phyloP scores from a whole-genome alignment of 2,888 invertebrate species.

The Nemotelus nigrinus region DNA sequence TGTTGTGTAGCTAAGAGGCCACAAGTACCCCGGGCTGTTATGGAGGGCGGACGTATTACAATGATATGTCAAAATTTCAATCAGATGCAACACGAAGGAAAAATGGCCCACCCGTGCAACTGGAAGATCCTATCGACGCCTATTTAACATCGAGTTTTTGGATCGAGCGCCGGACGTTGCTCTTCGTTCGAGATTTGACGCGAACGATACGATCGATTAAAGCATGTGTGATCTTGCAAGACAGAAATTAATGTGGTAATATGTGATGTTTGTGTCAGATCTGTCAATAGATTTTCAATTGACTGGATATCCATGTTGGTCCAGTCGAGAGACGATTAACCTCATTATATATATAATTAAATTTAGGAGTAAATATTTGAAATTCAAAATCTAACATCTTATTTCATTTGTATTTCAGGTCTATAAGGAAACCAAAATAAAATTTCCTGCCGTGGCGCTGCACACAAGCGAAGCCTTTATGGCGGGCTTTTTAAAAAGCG shows the following conservation, averaged over 20 bases:
- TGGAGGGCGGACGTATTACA: constrained; percentile 14
- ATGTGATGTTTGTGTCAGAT: too few species aligned
- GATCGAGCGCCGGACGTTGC: not conserved
- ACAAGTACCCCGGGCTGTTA: not conserved
- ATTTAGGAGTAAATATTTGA: too few species aligned
- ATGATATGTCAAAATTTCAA: constrained; percentile 34
- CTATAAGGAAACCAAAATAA: constrained; percentile 53
- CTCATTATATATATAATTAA: too few species aligned
- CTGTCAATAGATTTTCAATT: too few species aligned
- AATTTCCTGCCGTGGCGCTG: constrained; percentile 64
- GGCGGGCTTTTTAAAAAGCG: constrained; percentile 65
- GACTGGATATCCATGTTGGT: too few species aligned
- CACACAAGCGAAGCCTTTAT: constrained; percentile 66
- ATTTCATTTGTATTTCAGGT: constrained; percentile 16
- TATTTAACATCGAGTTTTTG: not conserved
- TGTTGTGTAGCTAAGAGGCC: constrained; percentile 9
- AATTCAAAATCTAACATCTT: not conserved
- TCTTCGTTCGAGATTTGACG: too few species aligned
- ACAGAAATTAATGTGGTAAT: too few species aligned
- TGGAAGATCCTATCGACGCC: not conserved
- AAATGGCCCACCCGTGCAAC: constrained; percentile 16
- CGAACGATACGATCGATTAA: too few species aligned
- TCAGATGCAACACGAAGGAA: not conserved
- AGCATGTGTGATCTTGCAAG: too few species aligned
- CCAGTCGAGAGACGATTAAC: too few species aligned